Evolutionary conservation across 2,888 invertebrate species (phyloP), one percentile per base, ranked within the genome.

Genomic region (Beris morrisii): DNA sequence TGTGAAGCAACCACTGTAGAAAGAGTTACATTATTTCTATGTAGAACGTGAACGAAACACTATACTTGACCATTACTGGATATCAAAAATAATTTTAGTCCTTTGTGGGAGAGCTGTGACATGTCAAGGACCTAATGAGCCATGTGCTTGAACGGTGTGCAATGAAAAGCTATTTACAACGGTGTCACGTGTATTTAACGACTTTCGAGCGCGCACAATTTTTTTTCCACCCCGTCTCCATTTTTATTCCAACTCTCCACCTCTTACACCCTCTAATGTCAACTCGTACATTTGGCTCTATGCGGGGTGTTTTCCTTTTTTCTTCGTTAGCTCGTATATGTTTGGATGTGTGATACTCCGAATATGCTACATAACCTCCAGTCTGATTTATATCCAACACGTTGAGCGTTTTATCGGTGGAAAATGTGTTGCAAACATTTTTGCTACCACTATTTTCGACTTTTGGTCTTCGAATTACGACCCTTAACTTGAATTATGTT

Each of bases 81-180:
- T 65, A 56, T 55, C 56, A 65, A 65, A 65, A 65, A 65, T 48
- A 56, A 65, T 64, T 64, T 64, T 64, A 45, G 48, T 55, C 31
- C 61, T 55, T 56, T 63, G 67, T 52, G 61, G 67, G 63, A 48
- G 43, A 63, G 44, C 50, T 63, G 63, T 54, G 67, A 67, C 61
- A 45, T 67, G 63, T 67, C 67, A 56, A 63, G 67, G 56, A 67
- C 50, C 63, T 63, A 67, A 67, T 67, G 67, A 67, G 67, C 67
- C 63, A 63, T 67, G 67, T 63, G 61, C 52, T 52, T 63, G 54
- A 52, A 56, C 56, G 63, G 61, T n/a, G 54, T 54, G 63, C 67
- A 67, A 67, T 67, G 67, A 67, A 67, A 67, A 67, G 57, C 67
- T 63, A 67, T 67, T 67, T 67, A 67, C 67, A 67, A 67, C 50